Evolutionary conservation across 64 coral and sea anemone species (phyloP), one percentile per base, ranked within the genome.

Genomic region (Actinia equina): DNA sequence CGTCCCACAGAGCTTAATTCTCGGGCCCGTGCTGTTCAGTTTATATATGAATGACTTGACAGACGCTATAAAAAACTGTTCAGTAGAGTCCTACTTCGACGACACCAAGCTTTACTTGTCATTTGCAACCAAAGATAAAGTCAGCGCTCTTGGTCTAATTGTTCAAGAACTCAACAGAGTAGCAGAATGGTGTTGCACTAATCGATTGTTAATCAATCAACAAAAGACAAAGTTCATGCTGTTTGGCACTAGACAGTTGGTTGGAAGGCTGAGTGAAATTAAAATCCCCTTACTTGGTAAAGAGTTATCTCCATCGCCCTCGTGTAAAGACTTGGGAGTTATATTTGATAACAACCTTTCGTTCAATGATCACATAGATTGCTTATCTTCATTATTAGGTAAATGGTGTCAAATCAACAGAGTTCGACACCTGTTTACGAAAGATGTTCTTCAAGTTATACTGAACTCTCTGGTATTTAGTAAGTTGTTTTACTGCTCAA

Each of bases 201-300:
- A 84, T 84, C 37, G 23, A 61, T 30, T 84, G 15, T 54, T 84
- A 9, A 84, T 84, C 60, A 84, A 84, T 41, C 83, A 25, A 41
- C 9, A 84, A 17, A 84, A 84, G 51, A 84, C 83, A 41, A 84
- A 84, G 27, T 52, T 84, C 43, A 84, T 84, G 55, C 54, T 84
- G n/a, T 82, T 54, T 51, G 52, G 52, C 22, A 20, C 22, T 6
- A 4, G 3, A 20, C 43, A 45, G 52, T 45, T n/a, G 37, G 0
- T 25, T 70, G 22, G 20, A 18, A 3, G 20, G 37, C 44, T 67
- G 6, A 22, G 4, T 5, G 64, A 69, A n/a, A 3, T 23, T 2
- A 7, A 18, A 4, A 70, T 70, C 20, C 19, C 22, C 64, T 70
- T 70, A 23, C 22, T 70, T 23, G 64, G 64, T 18, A 3, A 25